phyloP scores from a whole-genome alignment of 2,888 invertebrate species.

The Taphrorychus bicolor region DNA sequence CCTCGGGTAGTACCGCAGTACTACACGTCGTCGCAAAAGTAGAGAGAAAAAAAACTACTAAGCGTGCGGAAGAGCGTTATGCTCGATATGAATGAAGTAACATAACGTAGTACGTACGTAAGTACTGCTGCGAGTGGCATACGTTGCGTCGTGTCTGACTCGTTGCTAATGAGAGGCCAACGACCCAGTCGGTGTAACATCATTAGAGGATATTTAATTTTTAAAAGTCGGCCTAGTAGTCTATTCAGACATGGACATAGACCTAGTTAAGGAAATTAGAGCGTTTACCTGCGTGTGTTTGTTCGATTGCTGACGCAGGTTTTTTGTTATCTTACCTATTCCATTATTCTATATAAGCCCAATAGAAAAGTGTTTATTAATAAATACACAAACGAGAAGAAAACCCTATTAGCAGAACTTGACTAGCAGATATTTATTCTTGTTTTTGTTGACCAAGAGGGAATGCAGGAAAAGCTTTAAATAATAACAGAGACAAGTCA shows the following conservation, averaged over 20 bases:
- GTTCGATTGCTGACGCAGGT: too few species aligned
- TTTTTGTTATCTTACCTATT: too few species aligned
- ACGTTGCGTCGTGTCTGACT: slow-evolving; percentile 27
- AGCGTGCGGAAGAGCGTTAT: slow-evolving; percentile 27
- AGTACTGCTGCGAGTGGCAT: slow-evolving; percentile 18
- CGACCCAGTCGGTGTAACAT: slow-evolving; percentile 26
- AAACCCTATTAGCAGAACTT: too few species aligned
- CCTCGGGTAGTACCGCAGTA: slow-evolving; percentile 17
- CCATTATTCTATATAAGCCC: too few species aligned
- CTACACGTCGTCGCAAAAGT: slow-evolving; percentile 10
- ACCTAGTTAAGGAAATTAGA: not conserved
- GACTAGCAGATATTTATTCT: too few species aligned
- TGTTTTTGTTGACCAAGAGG: too few species aligned
- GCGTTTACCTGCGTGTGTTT: not conserved
- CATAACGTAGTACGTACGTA: slow-evolving; percentile 32
- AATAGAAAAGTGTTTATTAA: too few species aligned
- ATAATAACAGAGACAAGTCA: too few species aligned
- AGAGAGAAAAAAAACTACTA: slow-evolving; percentile 28
- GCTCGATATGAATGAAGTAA: slow-evolving; percentile 34
- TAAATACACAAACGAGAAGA: too few species aligned
- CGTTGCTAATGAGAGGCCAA: slow-evolving; percentile 22
- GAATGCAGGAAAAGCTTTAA: too few species aligned
- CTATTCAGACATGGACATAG: not conserved
- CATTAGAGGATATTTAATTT: slow-evolving; percentile 36
- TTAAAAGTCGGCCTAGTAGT: slow-evolving; percentile 23